Evolutionary conservation across 2,888 invertebrate species (phyloP), one percentile per base, ranked within the genome.

Genomic region (Nomada lathburiana): DNA sequence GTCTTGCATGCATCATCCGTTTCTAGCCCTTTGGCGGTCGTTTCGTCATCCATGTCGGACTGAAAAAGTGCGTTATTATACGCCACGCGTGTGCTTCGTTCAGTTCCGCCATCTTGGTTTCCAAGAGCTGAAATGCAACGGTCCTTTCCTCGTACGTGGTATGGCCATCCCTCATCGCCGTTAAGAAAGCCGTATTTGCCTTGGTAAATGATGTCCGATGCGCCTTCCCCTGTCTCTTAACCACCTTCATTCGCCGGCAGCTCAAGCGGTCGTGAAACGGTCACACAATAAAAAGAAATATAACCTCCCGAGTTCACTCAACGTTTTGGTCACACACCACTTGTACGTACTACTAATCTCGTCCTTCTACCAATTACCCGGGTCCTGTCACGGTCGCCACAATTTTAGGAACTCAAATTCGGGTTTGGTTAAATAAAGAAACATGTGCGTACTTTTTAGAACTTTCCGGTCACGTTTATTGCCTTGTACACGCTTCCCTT

Each of bases 61-160:
- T 57, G 29, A n/a, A 57, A 59, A 0, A 73, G 20, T 9, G 18
- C 18, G 23, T 60, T 18, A 2, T n/a, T 67, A 60, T 65, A 67
- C 36, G 47, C 52, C 2, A 10, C 13, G 26, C 13, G 26, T 75
- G 52, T 0, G 26, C 13, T 4, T 29, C 10, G 13, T 62, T 42
- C 13, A 75, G 47, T 7, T 75, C 63, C 44, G 68, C 29, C 68
- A 68, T 63, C 26, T 69, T 75, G 2, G 42, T 23, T 44, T 62
- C 62, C 11, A 75, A 29, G 13, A 75, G 42, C 10, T 75, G 67
- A 2, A 74, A 74, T 0, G 75, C 75, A 47, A 55, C 68, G 0
- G 52, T 44, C 16, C 16, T 75, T 16, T 68, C 53, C 23, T 75
- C 53, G 2, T 16, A 44, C 16, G 62, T 9, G 44, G 20, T 47